phyloP scores from a whole-genome alignment of 2,888 invertebrate genomes.

The Trachelus tabidus region DNA sequence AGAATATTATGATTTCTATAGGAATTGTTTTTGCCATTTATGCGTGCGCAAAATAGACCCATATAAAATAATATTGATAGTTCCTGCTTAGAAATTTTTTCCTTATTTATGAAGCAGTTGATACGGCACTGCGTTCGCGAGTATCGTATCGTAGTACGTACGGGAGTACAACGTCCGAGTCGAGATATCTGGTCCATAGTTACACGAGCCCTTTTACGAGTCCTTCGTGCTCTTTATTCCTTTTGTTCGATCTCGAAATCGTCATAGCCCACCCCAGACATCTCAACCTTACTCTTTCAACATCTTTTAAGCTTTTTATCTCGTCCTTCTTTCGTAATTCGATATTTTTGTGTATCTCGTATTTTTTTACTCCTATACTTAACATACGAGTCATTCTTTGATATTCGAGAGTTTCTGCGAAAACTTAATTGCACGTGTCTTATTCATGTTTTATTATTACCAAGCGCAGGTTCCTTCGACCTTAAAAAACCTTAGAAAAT shows the following conservation, averaged over 20 bases:
- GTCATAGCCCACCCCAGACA: not conserved
- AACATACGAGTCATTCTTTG: not conserved
- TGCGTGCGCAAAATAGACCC: not conserved
- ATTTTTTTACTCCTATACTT: not conserved
- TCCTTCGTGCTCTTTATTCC: not conserved
- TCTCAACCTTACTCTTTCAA: not conserved
- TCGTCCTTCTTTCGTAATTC: not conserved
- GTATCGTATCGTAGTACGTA: not conserved
- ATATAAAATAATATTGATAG: too few relatives aligned
- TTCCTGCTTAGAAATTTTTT: too few relatives aligned
- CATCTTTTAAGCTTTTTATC: not conserved
- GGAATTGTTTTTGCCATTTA: not conserved
- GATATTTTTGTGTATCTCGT: not conserved
- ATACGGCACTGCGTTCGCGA: not conserved
- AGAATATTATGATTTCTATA: too few relatives aligned
- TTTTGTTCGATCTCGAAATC: not conserved
- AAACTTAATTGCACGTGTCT: too few relatives aligned
- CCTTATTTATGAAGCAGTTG: not conserved
- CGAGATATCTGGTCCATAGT: not conserved
- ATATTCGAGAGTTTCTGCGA: too few relatives aligned
- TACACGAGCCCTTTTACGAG: not conserved
- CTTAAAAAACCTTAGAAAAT: too few relatives aligned
- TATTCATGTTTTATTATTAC: too few relatives aligned
- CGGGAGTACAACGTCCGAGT: not conserved
- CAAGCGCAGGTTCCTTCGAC: too few relatives aligned